A percentile compares a stretch with the other conserved stretches of the same genome.
These are phyloP conservation scores for Percopsis transmontana DNA, from an alignment of 2,113 vertebrate species.

Conservation along the genomic window DNA sequence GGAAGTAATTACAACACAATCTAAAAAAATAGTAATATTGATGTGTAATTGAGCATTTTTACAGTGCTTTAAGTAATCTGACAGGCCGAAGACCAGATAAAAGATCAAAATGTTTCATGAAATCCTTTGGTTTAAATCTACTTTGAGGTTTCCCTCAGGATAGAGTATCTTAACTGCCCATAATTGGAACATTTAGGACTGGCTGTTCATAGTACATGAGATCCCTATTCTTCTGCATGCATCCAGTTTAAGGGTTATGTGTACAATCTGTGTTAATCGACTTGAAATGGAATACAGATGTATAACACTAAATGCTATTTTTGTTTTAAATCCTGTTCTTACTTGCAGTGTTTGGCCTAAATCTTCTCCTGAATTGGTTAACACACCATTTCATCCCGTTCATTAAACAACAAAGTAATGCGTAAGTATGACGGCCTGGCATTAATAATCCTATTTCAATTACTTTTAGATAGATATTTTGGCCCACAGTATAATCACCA, in stretches of 20 bases:
- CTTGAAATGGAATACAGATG: no score
- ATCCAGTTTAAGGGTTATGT: not conserved
- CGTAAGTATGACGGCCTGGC: no score
- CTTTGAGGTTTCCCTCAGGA: conserved; percentile 24
- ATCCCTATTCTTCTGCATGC: conserved; percentile 20
- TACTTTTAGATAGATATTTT: no score
- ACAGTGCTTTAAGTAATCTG: conserved; percentile 34
- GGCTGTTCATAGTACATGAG: conserved; percentile 7
- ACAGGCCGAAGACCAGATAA: conserved; percentile 28
- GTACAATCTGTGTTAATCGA: no score
- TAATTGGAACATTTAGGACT: conserved; percentile 4
- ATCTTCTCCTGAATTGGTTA: no score
- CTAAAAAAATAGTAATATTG: conserved; percentile 41
- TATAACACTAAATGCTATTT: no score
- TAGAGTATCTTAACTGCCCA: conserved; percentile 12
- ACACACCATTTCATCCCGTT: no score
- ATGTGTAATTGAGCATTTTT: no score
- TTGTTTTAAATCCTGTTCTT: not conserved
- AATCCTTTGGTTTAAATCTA: conserved; percentile 36
- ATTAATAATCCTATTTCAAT: no score
- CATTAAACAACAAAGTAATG: no score
- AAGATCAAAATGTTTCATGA: conserved; percentile 39
- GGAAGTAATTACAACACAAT: conserved; percentile 26
- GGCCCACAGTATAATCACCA: no score
- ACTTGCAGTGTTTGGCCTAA: conserved; percentile 2